Conservation (phyloP, 92 coral and sea anemone species). For the Bergia sp. region DNA sequence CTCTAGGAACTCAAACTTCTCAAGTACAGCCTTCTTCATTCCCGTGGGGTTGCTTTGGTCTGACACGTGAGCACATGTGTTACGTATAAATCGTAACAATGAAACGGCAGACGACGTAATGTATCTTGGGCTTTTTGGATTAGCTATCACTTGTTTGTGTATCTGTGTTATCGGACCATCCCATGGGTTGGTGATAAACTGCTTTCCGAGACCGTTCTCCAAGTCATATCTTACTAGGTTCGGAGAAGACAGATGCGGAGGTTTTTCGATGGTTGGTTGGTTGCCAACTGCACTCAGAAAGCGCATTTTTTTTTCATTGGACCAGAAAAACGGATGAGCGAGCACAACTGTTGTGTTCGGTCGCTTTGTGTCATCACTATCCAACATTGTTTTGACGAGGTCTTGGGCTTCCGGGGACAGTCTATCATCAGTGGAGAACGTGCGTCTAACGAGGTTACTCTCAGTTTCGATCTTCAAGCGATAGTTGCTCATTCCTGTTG, state of each 20-base stretch:
- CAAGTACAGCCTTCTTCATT: neutral
- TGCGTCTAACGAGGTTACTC: neutral
- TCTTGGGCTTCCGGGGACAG: conserved; percentile 12
- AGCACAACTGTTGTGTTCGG: neutral
- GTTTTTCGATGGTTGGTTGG: neutral
- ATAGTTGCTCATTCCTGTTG: neutral
- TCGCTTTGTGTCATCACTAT: neutral
- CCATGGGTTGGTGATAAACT: conserved; percentile 12
- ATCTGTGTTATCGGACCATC: neutral
- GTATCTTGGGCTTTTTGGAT: conserved; percentile 14
- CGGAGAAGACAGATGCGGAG: neutral
- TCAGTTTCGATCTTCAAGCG: neutral
- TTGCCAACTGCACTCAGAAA: conserved; percentile 38
- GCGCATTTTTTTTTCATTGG: neutral
- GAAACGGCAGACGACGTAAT: neutral
- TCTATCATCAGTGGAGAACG: neutral
- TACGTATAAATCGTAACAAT: conserved; percentile 26
- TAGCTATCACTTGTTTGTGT: conserved; percentile 26
- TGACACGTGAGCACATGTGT: conserved; percentile 14
- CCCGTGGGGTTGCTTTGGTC: neutral
- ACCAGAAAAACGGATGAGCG: conserved; percentile 32
- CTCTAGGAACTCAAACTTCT: conserved; percentile 4
- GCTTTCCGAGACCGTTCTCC: conserved; percentile 7
- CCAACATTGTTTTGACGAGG: neutral
- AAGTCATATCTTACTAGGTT: neutral